These are phyloP conservation scores for Sitophilus oryzae DNA, from an alignment of 1,140 invertebrate species.

Conservation along the genomic window DNA sequence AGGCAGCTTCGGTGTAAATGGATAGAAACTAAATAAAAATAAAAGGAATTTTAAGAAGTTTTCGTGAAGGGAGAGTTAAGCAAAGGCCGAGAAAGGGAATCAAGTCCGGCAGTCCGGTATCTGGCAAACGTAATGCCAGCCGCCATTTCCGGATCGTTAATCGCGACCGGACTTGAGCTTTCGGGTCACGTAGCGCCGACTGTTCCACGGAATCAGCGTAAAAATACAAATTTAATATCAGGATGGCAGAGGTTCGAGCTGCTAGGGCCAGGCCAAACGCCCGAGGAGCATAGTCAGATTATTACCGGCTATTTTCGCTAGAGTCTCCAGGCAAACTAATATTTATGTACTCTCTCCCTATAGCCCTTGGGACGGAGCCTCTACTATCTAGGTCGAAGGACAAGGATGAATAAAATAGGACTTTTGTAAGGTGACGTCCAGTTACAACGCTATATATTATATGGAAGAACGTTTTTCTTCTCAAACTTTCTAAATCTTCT, in stretches of 20 bases:
- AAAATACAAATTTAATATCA: conserved; percentile 46
- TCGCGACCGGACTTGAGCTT: conserved; percentile 35
- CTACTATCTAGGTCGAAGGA: conserved; percentile 19
- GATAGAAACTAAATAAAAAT: too few relatives aligned
- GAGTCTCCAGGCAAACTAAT: conserved; percentile 28
- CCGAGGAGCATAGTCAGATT: conserved; percentile 35
- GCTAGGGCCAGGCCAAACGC: conserved; percentile 30
- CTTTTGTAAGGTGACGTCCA: not conserved
- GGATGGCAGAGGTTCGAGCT: conserved; percentile 32
- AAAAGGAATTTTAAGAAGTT: too few relatives aligned
- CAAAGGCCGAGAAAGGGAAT: not conserved
- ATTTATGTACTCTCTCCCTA: conserved; percentile 25
- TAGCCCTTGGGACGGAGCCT: conserved; percentile 9
- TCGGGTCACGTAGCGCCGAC: conserved; percentile 40
- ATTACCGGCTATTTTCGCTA: conserved; percentile 36
- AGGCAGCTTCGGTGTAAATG: too few relatives aligned
- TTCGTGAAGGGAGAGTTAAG: not conserved
- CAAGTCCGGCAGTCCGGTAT: conserved; percentile 18
- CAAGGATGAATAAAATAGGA: conserved; percentile 18
- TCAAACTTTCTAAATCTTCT: too few relatives aligned
- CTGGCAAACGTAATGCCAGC: conserved; percentile 36
- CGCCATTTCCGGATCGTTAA: conserved; percentile 42
- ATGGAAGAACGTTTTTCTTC: too few relatives aligned
- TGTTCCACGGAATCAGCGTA: conserved; percentile 44
- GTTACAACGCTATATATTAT: too few relatives aligned